Evolutionary conservation across 2,113 vertebrate species (phyloP).

Genomic region (Acrocephalus kingi): DNA sequence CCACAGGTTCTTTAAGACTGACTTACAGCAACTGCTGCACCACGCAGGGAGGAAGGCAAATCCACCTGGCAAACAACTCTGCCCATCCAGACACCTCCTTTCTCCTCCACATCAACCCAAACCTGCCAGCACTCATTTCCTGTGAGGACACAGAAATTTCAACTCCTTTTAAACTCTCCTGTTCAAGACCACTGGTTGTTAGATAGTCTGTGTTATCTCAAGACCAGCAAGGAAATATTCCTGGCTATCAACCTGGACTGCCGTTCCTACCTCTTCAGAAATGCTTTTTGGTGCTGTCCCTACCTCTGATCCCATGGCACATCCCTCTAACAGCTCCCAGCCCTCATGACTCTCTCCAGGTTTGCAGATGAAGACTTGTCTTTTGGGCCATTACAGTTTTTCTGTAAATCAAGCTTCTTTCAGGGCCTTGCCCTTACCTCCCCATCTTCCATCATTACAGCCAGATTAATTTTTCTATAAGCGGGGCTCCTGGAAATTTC

Average conservation of each 20-base stretch:
- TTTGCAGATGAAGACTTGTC: neutral
- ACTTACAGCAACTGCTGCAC: neutral
- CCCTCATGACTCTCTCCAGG: neutral
- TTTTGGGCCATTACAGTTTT: neutral
- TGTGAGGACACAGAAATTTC: neutral
- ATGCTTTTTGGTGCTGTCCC: neutral
- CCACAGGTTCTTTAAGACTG: neutral
- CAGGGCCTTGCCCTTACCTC: neutral
- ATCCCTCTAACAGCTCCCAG: neutral
- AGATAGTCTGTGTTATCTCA: neutral
- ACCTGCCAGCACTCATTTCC: neutral
- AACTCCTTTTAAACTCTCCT: neutral
- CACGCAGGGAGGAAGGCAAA: rapidly evolving
- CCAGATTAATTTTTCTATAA: neutral
- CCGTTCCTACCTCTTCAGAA: neutral
- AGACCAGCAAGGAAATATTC: neutral
- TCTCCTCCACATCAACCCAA: neutral
- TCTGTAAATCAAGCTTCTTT: neutral
- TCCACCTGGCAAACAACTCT: neutral
- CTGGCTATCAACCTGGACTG: neutral
- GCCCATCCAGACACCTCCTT: neutral
- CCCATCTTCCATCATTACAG: neutral
- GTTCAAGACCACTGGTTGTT: neutral
- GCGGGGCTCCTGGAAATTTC: neutral
- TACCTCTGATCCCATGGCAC: neutral